phyloP scores from a whole-genome alignment of 2,797 vertebrate species.

The Silurus lanzhouensis region DNA sequence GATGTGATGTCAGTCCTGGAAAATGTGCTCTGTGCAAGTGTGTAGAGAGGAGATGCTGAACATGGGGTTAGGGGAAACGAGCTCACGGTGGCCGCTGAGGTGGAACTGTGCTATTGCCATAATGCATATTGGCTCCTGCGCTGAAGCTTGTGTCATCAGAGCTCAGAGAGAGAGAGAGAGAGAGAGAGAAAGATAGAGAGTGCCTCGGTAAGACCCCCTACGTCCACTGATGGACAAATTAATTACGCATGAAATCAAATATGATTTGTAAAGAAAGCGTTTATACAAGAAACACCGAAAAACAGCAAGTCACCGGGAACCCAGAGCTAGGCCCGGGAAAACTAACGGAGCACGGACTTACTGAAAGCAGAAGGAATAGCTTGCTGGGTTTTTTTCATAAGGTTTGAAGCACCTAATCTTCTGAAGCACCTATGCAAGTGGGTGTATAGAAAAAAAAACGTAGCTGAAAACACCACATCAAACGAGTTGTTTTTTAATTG shows the following conservation, averaged over 20 bases:
- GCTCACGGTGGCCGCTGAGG: slow-evolving; percentile 44
- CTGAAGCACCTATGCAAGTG: slow-evolving; percentile 33
- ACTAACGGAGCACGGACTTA: background rate
- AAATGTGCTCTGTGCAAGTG: slow-evolving; percentile 22
- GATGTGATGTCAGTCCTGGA: slow-evolving; percentile 57
- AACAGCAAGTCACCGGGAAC: slow-evolving; percentile 9
- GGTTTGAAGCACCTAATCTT: slow-evolving; percentile 11
- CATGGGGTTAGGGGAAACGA: slow-evolving; percentile 46
- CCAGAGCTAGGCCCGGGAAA: background rate
- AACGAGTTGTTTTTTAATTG: slow-evolving; percentile 62
- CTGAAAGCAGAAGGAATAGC: background rate
- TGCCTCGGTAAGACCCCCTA: slow-evolving; percentile 56
- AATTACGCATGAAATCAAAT: slow-evolving; percentile 82
- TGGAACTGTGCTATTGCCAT: slow-evolving; percentile 57
- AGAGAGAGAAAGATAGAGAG: slow-evolving; percentile 20
- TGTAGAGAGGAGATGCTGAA: slow-evolving; percentile 26
- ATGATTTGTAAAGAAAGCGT: slow-evolving; percentile 69
- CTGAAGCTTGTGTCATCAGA: slow-evolving; percentile 54
- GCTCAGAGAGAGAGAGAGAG: slow-evolving; percentile 19
- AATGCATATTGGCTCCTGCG: slow-evolving; percentile 62
- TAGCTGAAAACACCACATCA: slow-evolving; percentile 59
- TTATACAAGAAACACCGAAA: slow-evolving; percentile 55
- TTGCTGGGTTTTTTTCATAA: slow-evolving; percentile 2
- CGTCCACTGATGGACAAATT: slow-evolving; percentile 70
- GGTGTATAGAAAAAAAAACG: slow-evolving; percentile 50